phyloP scores from a whole-genome alignment of 2,888 invertebrate species.

The Cerceris rybyensis region DNA sequence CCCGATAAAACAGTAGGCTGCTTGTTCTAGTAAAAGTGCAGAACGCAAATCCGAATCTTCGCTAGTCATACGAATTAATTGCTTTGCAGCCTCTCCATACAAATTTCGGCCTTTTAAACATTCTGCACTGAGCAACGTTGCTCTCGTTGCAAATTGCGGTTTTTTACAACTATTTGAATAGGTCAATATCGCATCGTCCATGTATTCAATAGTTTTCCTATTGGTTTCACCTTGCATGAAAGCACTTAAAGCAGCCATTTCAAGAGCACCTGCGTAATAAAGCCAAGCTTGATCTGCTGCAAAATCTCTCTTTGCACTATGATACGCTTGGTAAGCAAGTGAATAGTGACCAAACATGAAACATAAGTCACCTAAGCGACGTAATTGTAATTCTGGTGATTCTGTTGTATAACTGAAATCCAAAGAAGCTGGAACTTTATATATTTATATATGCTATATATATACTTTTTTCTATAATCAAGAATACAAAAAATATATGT shows the following conservation, averaged over 20 bases:
- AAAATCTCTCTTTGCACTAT: slow-evolving; percentile 98
- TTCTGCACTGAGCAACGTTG: slow-evolving; percentile 94
- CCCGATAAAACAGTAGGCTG: slow-evolving; percentile 94
- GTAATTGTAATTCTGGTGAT: slow-evolving; percentile 95
- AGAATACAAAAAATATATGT: not conserved
- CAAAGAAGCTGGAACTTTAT: slow-evolving; percentile 50
- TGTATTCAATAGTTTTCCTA: slow-evolving; percentile 92
- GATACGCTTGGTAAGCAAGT: slow-evolving; percentile 96
- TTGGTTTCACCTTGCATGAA: slow-evolving; percentile 93
- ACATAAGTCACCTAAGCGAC: slow-evolving; percentile 96
- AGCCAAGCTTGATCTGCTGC: slow-evolving; percentile 98
- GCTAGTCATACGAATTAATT: slow-evolving; percentile 96
- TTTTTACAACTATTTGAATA: slow-evolving; percentile 96
- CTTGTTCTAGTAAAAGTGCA: slow-evolving; percentile 96
- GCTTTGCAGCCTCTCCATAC: slow-evolving; percentile 96
- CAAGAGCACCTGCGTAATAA: slow-evolving; percentile 97
- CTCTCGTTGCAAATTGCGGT: slow-evolving; percentile 95
- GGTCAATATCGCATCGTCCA: slow-evolving; percentile 96
- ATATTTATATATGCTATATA: slow-evolving; percentile 34
- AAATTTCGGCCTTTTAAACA: slow-evolving; percentile 90
- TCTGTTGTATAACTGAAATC: slow-evolving; percentile 88
- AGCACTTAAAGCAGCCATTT: slow-evolving; percentile 97
- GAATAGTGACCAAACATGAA: slow-evolving; percentile 98
- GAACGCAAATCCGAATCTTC: slow-evolving; percentile 98
- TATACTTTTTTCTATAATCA: slow-evolving; percentile 8